Percentiles rank a stretch among this genome's conserved stretches.
phyloP scores from a whole-genome alignment of 2,888 invertebrate genomes.

The Shargacucullia verbasci region DNA sequence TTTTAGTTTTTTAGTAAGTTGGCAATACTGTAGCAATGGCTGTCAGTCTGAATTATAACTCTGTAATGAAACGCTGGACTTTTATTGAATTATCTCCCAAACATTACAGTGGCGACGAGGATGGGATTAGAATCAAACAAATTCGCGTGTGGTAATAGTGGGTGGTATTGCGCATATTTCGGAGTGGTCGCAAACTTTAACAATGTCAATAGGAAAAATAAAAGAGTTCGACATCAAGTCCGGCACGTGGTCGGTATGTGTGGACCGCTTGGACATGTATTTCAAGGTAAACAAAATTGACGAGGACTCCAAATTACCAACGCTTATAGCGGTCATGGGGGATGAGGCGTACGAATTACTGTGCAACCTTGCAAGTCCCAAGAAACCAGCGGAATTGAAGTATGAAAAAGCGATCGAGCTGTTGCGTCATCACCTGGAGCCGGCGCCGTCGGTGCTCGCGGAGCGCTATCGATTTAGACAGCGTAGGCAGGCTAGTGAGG shows the following conservation, averaged over 20 bases:
- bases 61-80: too few relatives aligned
- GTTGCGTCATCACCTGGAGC: neutral
- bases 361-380: constrained; percentile 32
- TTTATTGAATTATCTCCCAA: too few relatives aligned
- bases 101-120: too few relatives aligned
- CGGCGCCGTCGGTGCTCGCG: constrained; percentile 6
- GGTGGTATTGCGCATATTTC: too few relatives aligned
- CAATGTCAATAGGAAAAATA: constrained; percentile 9
- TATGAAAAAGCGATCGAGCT: constrained; percentile 9
- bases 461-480: constrained; percentile 19
- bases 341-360: constrained; percentile 41
- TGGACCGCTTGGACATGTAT: too few relatives aligned
- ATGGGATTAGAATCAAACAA: too few relatives aligned
- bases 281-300: constrained; percentile 29
- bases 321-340: constrained; percentile 38
- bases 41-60: too few relatives aligned
- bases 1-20: too few relatives aligned
- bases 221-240: neutral
- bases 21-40: too few relatives aligned
- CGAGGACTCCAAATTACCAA: constrained; percentile 33
- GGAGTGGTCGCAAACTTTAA: too few relatives aligned
- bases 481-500: neutral
- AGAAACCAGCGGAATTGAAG: constrained; percentile 29
- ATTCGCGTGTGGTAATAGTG: too few relatives aligned
- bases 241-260: constrained; percentile 38